Evolutionary conservation across 2,888 invertebrate genomes (phyloP).

Genomic region (Alsophila aescularia): DNA sequence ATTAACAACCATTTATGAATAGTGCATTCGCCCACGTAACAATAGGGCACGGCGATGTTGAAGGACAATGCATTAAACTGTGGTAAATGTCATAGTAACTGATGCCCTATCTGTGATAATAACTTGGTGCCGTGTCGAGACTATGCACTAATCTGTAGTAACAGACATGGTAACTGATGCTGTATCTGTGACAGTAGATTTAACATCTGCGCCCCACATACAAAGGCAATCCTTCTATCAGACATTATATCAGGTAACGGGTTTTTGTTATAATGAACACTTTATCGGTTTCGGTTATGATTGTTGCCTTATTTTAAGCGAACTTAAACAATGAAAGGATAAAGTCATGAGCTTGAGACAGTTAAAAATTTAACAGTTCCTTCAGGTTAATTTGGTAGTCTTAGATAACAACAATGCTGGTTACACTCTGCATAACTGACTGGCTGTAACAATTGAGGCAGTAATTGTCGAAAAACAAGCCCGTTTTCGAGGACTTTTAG

Average conservation of each 20-base stretch:
- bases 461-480: too few relatives aligned
- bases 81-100: not conserved
- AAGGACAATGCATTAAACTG: not conserved
- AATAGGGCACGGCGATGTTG: slow-evolving; percentile 12
- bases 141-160: not conserved
- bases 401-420: too few relatives aligned
- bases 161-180: slow-evolving; percentile 4
- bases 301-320: slow-evolving; percentile 51
- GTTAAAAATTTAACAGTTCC: too few relatives aligned
- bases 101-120: slow-evolving; percentile 1
- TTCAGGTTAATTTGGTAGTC: too few relatives aligned
- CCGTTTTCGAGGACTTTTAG: too few relatives aligned
- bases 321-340: not conserved
- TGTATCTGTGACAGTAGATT: slow-evolving; percentile 7
- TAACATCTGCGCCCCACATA: slow-evolving; percentile 73
- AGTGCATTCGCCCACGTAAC: slow-evolving; percentile 39
- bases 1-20: slow-evolving; percentile 36
- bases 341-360: too few relatives aligned
- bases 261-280: slow-evolving; percentile 24
- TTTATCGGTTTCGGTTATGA: slow-evolving; percentile 49
- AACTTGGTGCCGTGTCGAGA: not conserved
- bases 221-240: slow-evolving; percentile 63
- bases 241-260: slow-evolving; percentile 58
- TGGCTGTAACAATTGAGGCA: too few relatives aligned
- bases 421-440: too few relatives aligned